Conservation (phyloP, 2,113 vertebrate species). For the Prochilodus magdalenae region DNA sequence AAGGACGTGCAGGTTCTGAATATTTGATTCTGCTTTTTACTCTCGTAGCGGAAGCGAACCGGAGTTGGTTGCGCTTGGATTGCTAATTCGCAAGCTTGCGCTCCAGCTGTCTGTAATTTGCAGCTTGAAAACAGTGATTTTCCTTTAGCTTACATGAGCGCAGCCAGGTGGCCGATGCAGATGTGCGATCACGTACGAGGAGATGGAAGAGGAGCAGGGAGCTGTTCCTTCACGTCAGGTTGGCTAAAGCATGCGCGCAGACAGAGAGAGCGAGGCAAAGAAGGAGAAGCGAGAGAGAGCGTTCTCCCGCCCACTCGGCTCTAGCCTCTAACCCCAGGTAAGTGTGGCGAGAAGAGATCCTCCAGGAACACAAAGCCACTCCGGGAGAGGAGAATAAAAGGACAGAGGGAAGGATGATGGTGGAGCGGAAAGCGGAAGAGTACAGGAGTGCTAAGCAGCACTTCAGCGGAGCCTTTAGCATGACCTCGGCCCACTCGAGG, state of each 20-base stretch:
- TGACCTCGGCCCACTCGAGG: constrained; percentile 44
- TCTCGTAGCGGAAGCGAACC: no score
- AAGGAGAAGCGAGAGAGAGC: neutral
- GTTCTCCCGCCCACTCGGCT: neutral
- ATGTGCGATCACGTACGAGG: constrained; percentile 13
- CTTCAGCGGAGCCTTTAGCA: constrained; percentile 34
- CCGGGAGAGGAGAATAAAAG: constrained; percentile 31
- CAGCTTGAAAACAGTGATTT: neutral
- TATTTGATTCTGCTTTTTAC: no score
- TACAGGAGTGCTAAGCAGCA: constrained; percentile 31
- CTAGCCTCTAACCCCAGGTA: constrained; percentile 34
- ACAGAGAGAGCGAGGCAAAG: neutral
- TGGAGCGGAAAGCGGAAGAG: constrained; percentile 18
- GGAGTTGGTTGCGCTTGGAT: neutral
- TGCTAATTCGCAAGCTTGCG: neutral
- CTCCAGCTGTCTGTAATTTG: neutral
- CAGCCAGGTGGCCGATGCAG: constrained; percentile 21
- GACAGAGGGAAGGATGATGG: neutral
- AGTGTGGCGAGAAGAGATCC: constrained; percentile 26
- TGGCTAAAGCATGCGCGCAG: neutral
- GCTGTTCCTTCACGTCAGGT: neutral
- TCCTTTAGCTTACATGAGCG: neutral
- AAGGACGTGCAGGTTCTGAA: no score
- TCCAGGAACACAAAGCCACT: constrained; percentile 41
- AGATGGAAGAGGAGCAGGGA: neutral